Percentiles rank a stretch among this genome's conserved stretches.
Conservation (phyloP, 2,113 vertebrate genomes). For the Pelmatolapia mariae region DNA sequence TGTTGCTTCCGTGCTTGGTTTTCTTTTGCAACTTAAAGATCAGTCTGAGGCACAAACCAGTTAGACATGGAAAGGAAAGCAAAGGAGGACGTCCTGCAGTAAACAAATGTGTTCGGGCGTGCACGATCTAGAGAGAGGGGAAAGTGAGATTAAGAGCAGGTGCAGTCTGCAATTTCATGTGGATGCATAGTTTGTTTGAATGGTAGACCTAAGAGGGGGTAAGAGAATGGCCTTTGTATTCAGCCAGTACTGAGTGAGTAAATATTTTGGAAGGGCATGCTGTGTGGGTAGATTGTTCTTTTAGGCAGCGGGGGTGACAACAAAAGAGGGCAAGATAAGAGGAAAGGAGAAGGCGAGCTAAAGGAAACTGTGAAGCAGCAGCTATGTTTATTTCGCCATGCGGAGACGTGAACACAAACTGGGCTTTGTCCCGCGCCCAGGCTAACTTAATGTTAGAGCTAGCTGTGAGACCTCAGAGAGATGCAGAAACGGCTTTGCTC, state of each 20-base stretch:
- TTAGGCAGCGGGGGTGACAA: conserved; percentile 15
- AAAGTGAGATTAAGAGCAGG: conserved; percentile 6
- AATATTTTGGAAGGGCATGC: conserved; percentile 60
- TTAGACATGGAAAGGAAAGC: background rate
- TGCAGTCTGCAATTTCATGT: conserved; percentile 7
- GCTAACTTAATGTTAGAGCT: conserved; percentile 28
- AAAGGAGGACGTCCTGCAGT: background rate
- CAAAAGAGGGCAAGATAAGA: conserved; percentile 12
- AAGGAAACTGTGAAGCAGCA: conserved; percentile 29
- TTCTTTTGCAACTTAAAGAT: conserved; percentile 1
- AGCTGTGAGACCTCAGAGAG: conserved; percentile 29
- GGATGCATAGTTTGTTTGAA: conserved; percentile 26
- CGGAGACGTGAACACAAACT: conserved; percentile 44
- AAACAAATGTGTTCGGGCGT: background rate
- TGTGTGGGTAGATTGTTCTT: conserved; percentile 58
- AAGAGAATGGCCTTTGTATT: conserved; percentile 51
- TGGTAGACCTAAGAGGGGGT: conserved; percentile 32
- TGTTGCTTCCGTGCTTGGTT: background rate
- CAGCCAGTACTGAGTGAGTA: conserved; percentile 31
- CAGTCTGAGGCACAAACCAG: background rate
- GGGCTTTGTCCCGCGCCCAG: conserved; percentile 42
- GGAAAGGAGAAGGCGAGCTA: conserved; percentile 8
- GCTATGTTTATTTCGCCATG: conserved; percentile 44
- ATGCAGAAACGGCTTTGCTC: conserved; percentile 47
- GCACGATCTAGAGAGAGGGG: background rate